Conservation (phyloP, 2,113 vertebrate genomes). For the Rhinichthys klamathensis region DNA sequence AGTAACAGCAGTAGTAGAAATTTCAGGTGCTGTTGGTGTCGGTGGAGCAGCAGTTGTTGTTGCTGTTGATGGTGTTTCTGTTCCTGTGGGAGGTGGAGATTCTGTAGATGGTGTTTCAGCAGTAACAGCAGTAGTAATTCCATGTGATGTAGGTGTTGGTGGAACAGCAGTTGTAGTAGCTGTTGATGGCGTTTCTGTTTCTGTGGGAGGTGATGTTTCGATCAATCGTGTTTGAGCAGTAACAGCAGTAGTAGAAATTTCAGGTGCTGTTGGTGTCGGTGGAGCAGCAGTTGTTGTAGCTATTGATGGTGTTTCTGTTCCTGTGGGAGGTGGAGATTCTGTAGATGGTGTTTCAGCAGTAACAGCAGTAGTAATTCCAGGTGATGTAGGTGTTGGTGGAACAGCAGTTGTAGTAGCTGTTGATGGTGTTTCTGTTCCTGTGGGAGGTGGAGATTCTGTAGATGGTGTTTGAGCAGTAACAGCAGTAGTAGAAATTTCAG, state of each 20-base stretch:
- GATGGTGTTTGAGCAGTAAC: neutral
- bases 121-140: neutral
- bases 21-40: neutral
- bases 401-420: neutral
- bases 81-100: neutral
- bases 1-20: neutral
- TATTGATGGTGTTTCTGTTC: neutral
- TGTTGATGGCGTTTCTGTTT: neutral
- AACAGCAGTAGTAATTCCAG: too few relatives aligned
- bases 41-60: neutral
- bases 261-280: neutral
- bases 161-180: neutral
- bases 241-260: neutral
- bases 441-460: neutral
- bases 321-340: neutral
- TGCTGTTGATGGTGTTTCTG: neutral
- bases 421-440: neutral
- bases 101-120: neutral
- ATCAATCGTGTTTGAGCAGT: neutral
- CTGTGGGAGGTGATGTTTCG: neutral
- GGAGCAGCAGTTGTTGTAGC: neutral
- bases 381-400: neutral
- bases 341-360: fast-evolving
- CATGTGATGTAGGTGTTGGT: neutral
- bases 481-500: neutral